Evolutionary conservation across 2,113 vertebrate species (phyloP).

Genomic region (Speoplatyrhinus poulsoni): DNA sequence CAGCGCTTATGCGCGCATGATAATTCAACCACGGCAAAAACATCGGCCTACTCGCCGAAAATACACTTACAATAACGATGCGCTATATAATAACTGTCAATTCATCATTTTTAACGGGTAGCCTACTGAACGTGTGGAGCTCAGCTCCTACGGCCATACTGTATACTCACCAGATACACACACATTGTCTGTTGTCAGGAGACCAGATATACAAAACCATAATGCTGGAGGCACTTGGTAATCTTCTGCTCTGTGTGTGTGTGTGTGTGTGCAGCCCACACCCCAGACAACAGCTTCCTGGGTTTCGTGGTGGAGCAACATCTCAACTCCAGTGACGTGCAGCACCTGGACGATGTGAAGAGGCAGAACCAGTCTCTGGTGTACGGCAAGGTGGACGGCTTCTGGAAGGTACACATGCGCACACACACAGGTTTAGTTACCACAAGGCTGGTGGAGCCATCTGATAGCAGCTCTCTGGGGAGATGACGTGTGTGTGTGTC

Average conservation of each 20-base stretch:
- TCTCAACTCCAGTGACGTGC: slow-evolving; percentile 95
- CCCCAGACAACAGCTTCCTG: slow-evolving; percentile 98
- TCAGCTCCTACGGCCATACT: no score
- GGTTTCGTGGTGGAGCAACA: slow-evolving; percentile 98
- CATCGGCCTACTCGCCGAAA: no score
- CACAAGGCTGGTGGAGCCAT: slow-evolving; percentile 62
- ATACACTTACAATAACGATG: no score
- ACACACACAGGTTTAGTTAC: slow-evolving; percentile 59
- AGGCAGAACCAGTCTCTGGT: slow-evolving; percentile 97
- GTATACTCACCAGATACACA: no score
- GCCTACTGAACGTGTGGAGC: no score
- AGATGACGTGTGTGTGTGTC: neutral
- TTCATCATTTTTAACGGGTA: no score
- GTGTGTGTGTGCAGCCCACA: slow-evolving; percentile 84
- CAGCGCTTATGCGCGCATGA: no score
- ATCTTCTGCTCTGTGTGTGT: slow-evolving; percentile 17
- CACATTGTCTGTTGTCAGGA: no score
- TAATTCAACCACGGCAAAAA: no score
- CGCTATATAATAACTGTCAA: no score
- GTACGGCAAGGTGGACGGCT: slow-evolving; percentile 98
- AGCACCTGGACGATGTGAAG: slow-evolving; percentile 95
- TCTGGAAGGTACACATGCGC: slow-evolving; percentile 89
- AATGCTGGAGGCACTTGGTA: no score
- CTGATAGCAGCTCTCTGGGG: slow-evolving; percentile 65
- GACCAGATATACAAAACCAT: no score